Conservation (phyloP, 2,113 vertebrate species). For the Glaucidium brasilianum region DNA sequence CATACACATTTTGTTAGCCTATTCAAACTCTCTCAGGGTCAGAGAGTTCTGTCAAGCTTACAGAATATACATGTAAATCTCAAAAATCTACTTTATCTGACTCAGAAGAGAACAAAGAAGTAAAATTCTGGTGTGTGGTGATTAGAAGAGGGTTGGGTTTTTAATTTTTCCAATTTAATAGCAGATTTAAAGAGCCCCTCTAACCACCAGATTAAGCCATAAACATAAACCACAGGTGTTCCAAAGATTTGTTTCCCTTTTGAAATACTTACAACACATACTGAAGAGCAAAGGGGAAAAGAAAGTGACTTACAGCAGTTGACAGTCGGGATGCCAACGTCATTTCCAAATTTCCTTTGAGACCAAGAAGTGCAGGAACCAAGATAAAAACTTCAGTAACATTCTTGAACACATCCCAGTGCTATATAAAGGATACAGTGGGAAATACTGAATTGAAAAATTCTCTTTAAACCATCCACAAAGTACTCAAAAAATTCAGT, state of each 20-base stretch:
- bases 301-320: constrained; percentile 86
- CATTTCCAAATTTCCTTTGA: constrained; percentile 99
- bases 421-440: constrained; percentile 72
- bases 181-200: neutral
- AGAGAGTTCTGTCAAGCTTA: neutral
- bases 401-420: constrained; percentile 94
- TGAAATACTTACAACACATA: neutral
- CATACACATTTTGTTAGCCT: neutral
- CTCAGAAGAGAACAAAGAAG: neutral
- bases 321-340: constrained; percentile 95
- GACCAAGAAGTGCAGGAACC: constrained; percentile 94
- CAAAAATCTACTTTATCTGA: neutral
- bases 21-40: neutral
- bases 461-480: neutral
- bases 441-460: neutral
- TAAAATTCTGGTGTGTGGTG: neutral
- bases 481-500: neutral
- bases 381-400: constrained; percentile 98
- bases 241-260: neutral
- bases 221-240: neutral
- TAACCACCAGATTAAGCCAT: neutral
- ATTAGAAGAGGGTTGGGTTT: neutral
- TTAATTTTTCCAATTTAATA: neutral
- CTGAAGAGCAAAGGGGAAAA: neutral
- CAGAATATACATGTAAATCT: neutral